phyloP scores from a whole-genome alignment of 2,888 invertebrate genomes.

The Epinotia ramella region DNA sequence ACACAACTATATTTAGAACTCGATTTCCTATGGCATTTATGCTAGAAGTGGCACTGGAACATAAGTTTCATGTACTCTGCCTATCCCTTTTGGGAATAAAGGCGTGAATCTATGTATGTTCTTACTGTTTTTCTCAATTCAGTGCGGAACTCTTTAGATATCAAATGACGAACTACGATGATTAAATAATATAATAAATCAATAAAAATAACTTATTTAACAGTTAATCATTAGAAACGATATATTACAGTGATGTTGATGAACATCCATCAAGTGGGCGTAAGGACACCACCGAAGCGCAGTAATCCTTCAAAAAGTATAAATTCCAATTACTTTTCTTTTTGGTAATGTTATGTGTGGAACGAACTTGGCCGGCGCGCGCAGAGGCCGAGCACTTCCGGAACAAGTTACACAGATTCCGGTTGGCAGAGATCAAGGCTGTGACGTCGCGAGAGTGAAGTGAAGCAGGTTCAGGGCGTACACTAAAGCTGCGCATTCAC shows the following conservation, averaged over 20 bases:
- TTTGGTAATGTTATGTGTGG: not conserved
- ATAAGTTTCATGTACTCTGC: too few species aligned
- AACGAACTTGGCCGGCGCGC: slow-evolving; percentile 29
- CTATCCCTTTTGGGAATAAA: too few species aligned
- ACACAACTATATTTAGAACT: not conserved
- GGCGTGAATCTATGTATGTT: too few species aligned
- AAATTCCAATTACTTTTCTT: not conserved
- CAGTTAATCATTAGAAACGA: too few species aligned
- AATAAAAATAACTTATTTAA: too few species aligned
- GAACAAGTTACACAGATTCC: slow-evolving; percentile 32
- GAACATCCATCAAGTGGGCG: not conserved
- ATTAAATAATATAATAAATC: not conserved
- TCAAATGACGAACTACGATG: not conserved
- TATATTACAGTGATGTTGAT: too few species aligned
- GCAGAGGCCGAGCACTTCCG: slow-evolving; percentile 36
- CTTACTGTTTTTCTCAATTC: not conserved
- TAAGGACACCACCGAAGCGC: not conserved
- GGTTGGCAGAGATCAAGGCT: slow-evolving; percentile 39
- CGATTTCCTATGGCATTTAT: too few species aligned
- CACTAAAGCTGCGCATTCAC: not conserved
- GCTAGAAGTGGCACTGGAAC: too few species aligned
- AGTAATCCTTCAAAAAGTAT: not conserved
- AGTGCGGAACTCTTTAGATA: not conserved
- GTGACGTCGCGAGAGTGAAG: slow-evolving; percentile 12
- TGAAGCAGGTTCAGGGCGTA: slow-evolving; percentile 10